Evolutionary conservation across 2,797 vertebrate genomes (phyloP).

Genomic region (Orestias chungarensis): DNA sequence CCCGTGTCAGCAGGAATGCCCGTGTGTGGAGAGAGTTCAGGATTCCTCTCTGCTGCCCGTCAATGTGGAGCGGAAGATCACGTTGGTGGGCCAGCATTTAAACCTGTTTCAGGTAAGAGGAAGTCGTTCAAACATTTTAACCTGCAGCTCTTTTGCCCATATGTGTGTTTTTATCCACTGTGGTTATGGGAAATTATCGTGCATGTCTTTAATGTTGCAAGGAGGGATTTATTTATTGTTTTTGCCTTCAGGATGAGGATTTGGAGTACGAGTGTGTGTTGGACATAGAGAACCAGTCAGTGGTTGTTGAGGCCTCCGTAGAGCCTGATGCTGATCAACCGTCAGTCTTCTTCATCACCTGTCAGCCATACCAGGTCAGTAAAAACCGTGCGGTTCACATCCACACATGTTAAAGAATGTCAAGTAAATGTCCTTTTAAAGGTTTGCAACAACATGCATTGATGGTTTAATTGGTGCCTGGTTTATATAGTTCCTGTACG

Average conservation of each 20-base stretch:
- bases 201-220: neutral
- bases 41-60: constrained; percentile 87
- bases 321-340: constrained; percentile 78
- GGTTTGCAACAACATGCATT: no score
- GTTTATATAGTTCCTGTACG: no score
- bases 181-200: neutral
- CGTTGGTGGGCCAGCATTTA: constrained; percentile 88
- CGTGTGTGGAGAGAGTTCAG: constrained; percentile 88
- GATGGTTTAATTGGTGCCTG: no score
- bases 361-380: constrained; percentile 88
- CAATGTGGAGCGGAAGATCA: constrained; percentile 86
- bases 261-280: constrained; percentile 90
- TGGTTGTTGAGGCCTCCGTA: constrained; percentile 86
- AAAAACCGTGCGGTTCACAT: neutral
- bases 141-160: neutral
- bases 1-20: constrained; percentile 81
- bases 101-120: constrained; percentile 87
- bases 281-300: constrained; percentile 84
- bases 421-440: neutral
- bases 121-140: neutral
- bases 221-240: neutral
- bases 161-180: neutral
- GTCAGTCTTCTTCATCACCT: constrained; percentile 85
- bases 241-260: constrained; percentile 80
- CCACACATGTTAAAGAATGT: neutral